Base-by-base conservation (phyloP, 2,888 invertebrate species). In the Opisthograptis luteolata region DNA sequence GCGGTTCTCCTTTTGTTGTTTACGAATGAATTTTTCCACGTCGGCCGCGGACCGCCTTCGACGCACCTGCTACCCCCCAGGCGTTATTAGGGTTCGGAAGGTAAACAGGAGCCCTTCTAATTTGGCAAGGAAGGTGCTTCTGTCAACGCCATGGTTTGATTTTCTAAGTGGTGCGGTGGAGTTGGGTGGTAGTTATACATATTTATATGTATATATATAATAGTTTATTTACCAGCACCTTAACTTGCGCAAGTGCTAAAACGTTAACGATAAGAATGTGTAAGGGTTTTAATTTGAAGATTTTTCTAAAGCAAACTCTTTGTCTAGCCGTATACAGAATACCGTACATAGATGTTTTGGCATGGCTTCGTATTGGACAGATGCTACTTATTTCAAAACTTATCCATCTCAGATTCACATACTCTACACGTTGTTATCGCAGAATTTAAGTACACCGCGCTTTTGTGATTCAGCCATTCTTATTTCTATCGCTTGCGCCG, bases 1-100 rank as follows among this genome's bases (percentile, higher is more conserved):
- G 73, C 75, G 75, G 79, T 76, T 78, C 76, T 79, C 75, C 81
- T 81, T 82, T 84, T 83, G 81, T 85, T 86, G 85, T 85, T 83
- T 80, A 81, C 83, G 82, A 84, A 87, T 82, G 84, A 86, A 86
- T 86, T 87, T 87, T 86, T 87, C 44, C 81, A 79, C 80, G 75
- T 79, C 75, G 73, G 73, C 71, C 72, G 74, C 73, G 70, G 75
- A 68, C 75, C 71, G 72, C 73, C 76, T 80, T 79, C 79, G 77
- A 73, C 79, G 74, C 87, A 88, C 87, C 87, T 87, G 88, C 79
- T 80, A 65, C 69, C 70, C 73, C 71, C 71, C 69, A 63, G 59
- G 60, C 60, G 60, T 48, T 57, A 55, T 60, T 55, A 57, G 55
- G 60, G 62, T 54, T 66, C 60, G 44, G 54, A 54, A 45, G 46